Conservation (phyloP, 2,113 vertebrate genomes). For the Limnothrissa miodon region DNA sequence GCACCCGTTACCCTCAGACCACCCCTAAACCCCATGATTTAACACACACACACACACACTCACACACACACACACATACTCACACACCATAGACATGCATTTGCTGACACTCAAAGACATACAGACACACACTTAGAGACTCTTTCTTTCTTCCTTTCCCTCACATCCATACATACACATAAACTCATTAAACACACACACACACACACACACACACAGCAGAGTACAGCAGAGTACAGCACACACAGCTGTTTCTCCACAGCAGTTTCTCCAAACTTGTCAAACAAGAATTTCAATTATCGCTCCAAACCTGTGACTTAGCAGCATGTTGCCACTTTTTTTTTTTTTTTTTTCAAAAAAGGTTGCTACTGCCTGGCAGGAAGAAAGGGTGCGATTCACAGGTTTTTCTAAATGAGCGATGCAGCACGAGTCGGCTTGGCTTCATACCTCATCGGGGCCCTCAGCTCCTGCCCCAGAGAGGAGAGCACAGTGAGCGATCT, state of each 20-base stretch:
- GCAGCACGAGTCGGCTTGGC: background rate
- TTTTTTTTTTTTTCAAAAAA: background rate
- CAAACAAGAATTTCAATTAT: conserved; percentile 15
- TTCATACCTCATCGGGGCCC: background rate
- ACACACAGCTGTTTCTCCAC: background rate
- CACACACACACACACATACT: background rate
- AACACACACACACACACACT: background rate
- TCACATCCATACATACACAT: background rate
- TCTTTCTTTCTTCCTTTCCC: too few relatives aligned
- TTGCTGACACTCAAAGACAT: background rate
- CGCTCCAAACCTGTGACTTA: conserved; percentile 6
- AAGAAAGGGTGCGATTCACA: background rate
- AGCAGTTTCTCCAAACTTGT: background rate
- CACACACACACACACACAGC: background rate
- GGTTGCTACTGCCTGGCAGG: background rate
- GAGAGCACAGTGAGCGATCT: background rate
- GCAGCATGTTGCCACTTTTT: background rate
- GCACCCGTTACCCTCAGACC: background rate
- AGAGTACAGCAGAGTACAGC: background rate
- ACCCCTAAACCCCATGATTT: background rate
- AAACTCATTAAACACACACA: conserved; percentile 1
- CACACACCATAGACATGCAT: background rate
- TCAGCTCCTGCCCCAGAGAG: background rate
- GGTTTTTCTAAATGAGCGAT: background rate
- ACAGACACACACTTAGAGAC: background rate